Conservation (phyloP, 2,888 invertebrate genomes). For the Yponomeuta sedellus region DNA sequence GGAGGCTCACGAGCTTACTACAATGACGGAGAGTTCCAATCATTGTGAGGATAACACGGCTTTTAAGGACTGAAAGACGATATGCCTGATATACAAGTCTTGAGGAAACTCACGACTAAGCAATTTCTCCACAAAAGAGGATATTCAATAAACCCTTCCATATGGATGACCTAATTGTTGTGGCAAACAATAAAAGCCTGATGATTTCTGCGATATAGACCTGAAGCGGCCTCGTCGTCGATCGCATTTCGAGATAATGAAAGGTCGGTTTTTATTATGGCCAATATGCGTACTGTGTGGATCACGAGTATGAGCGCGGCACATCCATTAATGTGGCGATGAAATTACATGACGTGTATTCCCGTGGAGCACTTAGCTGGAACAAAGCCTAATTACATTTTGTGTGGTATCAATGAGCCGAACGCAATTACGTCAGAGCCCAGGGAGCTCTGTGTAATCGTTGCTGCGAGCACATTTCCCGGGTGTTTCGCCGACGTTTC, state of each 20-base stretch:
- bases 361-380: conserved; percentile 50
- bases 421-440: conserved; percentile 59
- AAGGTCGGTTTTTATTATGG: conserved; percentile 16
- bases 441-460: conserved; percentile 61
- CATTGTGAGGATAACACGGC: conserved; percentile 7
- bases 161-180: background rate
- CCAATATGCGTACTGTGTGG: conserved; percentile 10
- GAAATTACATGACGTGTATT: conserved; percentile 53
- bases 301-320: conserved; percentile 14
- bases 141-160: background rate
- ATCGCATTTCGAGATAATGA: conserved; percentile 12
- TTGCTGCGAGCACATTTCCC: conserved; percentile 60
- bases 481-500: conserved; percentile 64
- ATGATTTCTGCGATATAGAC: background rate
- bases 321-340: conserved; percentile 43
- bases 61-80: conserved; percentile 3
- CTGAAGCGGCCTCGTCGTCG: background rate
- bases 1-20: background rate
- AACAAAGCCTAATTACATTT: conserved; percentile 70
- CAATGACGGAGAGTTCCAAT: conserved; percentile 6
- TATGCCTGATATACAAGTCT: background rate
- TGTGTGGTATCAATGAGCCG: conserved; percentile 70
- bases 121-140: background rate
- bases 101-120: background rate
- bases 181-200: background rate